Conservation (phyloP, 2,113 vertebrate species). For the Megaceryle maxima region DNA sequence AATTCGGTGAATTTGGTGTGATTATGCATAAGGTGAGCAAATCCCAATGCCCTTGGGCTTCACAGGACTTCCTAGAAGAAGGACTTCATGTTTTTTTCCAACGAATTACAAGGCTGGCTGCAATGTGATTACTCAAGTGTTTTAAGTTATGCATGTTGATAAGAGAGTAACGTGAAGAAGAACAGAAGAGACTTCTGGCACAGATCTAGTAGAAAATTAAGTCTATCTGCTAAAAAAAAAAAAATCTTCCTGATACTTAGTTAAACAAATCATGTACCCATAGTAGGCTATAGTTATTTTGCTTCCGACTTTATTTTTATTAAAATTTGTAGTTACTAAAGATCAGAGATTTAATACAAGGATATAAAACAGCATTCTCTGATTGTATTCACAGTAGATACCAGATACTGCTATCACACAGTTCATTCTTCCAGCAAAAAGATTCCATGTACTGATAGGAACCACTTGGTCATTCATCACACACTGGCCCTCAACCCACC, state of each 20-base stretch:
- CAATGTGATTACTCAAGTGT: background rate
- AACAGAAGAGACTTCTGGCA: too few relatives aligned
- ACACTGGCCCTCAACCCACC: background rate
- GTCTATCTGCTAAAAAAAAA: background rate
- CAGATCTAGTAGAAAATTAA: background rate
- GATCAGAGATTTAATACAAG: background rate
- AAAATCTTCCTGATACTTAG: background rate
- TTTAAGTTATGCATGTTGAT: background rate
- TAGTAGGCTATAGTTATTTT: background rate
- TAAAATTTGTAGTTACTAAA: conserved; percentile 9
- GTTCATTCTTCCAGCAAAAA: background rate
- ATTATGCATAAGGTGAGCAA: background rate
- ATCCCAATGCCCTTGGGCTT: background rate
- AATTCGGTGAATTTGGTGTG: background rate
- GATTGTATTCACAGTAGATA: conserved; percentile 2
- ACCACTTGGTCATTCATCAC: conserved; percentile 31
- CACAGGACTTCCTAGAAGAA: background rate
- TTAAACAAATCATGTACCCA: background rate
- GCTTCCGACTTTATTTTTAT: conserved; percentile 25
- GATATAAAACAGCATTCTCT: background rate
- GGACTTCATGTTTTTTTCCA: background rate
- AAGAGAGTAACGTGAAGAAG: too few relatives aligned
- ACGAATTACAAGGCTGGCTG: background rate
- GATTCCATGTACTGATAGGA: conserved; percentile 20
- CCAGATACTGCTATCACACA: background rate